phyloP scores from a whole-genome alignment of 2,113 vertebrate genomes.

The Heterotis niloticus region DNA sequence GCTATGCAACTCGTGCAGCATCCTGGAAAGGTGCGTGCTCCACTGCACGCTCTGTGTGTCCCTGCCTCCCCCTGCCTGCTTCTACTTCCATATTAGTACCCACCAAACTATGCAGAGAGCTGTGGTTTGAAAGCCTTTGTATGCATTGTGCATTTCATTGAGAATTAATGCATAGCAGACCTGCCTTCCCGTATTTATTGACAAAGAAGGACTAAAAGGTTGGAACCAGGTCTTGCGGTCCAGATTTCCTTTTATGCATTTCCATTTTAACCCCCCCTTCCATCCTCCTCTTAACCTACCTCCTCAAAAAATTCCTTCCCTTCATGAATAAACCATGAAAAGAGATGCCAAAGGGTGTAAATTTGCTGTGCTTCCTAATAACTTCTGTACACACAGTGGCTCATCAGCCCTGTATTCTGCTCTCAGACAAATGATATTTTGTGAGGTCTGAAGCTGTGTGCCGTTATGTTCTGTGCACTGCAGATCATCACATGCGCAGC shows the following conservation, averaged over 20 bases:
- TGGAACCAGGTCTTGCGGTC: not conserved
- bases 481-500: not conserved
- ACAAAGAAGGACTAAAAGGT: not conserved
- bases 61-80: not conserved
- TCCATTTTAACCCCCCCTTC: not conserved
- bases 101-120: too few relatives aligned
- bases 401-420: slow-evolving; percentile 5
- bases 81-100: not conserved
- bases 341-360: slow-evolving; percentile 23
- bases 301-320: slow-evolving; percentile 5
- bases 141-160: too few relatives aligned
- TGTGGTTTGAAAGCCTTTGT: too few relatives aligned
- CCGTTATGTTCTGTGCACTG: not conserved
- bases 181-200: not conserved
- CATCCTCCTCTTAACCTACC: too few relatives aligned
- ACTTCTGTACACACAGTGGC: slow-evolving; percentile 1
- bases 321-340: slow-evolving; percentile 28
- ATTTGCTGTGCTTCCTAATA: slow-evolving; percentile 23
- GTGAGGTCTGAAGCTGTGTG: slow-evolving; percentile 8
- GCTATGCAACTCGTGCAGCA: too few relatives aligned
- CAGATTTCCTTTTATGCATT: not conserved
- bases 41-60: too few relatives aligned
- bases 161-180: not conserved
- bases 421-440: slow-evolving; percentile 7
- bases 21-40: too few relatives aligned